Percentiles rank a stretch among this genome's conserved stretches.
phyloP scores from a whole-genome alignment of 2,113 vertebrate species.

The Gymnobelideus leadbeateri region DNA sequence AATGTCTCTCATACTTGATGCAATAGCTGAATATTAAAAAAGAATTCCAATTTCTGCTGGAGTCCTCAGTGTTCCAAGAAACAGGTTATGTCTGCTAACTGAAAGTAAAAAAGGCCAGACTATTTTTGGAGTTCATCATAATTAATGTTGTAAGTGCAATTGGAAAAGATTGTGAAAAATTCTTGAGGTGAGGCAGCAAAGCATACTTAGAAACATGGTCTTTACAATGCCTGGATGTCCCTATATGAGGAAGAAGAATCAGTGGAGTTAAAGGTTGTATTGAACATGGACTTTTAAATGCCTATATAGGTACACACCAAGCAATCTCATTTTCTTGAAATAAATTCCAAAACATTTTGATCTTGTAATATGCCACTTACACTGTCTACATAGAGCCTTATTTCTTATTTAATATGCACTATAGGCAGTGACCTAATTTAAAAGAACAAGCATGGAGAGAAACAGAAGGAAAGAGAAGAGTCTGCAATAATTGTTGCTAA shows the following conservation, averaged over 20 bases:
- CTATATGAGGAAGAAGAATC: not conserved
- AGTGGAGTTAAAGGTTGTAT: not conserved
- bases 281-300: not conserved
- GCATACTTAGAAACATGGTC: not conserved
- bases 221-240: not conserved
- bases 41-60: not conserved
- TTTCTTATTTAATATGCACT: conserved; percentile 70
- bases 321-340: not conserved
- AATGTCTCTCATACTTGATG: conserved; percentile 7
- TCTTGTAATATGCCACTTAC: conserved; percentile 44
- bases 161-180: not conserved
- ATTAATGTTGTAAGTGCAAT: not conserved
- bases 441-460: conserved; percentile 37
- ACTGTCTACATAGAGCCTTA: conserved; percentile 27
- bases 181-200: not conserved
- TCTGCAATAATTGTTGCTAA: conserved; percentile 25
- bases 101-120: not conserved
- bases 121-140: no score
- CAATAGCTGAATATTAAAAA: conserved; percentile 19
- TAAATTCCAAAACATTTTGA: not conserved
- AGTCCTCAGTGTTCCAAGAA: not conserved
- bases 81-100: not conserved
- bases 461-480: not conserved
- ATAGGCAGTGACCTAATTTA: conserved; percentile 75
- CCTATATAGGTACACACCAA: not conserved